These are phyloP conservation scores for Stratiolaelaps scimitus DNA, from an alignment of 1,140 invertebrate species.

Conservation along the genomic window DNA sequence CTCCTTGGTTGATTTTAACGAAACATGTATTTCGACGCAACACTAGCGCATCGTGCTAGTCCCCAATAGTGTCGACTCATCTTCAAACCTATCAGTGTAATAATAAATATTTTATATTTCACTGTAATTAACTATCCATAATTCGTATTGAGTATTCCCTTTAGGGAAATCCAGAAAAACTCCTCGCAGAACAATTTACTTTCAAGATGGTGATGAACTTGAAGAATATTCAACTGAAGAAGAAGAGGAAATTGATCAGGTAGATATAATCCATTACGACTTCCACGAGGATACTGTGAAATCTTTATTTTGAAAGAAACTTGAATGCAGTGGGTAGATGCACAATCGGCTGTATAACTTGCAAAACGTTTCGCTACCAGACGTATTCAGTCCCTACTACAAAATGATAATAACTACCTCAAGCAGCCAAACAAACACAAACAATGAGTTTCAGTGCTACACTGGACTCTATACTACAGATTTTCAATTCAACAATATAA, in stretches of 20 bases:
- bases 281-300: neutral
- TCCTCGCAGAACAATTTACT: neutral
- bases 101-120: neutral
- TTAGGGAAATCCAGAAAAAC: neutral
- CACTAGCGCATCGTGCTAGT: too few relatives aligned
- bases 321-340: neutral
- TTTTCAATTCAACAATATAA: too few relatives aligned
- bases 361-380: neutral
- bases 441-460: too few relatives aligned
- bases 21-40: too few relatives aligned
- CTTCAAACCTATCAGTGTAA: too few relatives aligned
- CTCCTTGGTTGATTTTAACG: too few relatives aligned
- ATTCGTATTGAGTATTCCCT: neutral
- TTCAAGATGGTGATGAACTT: conserved; percentile 17
- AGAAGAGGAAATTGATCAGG: conserved; percentile 2
- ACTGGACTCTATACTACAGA: too few relatives aligned
- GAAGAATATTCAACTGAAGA: conserved; percentile 27
- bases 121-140: neutral
- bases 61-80: too few relatives aligned
- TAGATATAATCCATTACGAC: neutral
- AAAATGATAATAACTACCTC: too few relatives aligned
- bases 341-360: neutral
- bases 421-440: too few relatives aligned
- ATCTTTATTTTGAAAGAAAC: conserved; percentile 1
- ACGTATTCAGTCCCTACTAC: neutral